Percentiles rank a stretch among this genome's conserved stretches.
These are phyloP conservation scores for Malurus alboscapulatus DNA, from an alignment of 2,113 vertebrate species.

Conservation along the genomic window DNA sequence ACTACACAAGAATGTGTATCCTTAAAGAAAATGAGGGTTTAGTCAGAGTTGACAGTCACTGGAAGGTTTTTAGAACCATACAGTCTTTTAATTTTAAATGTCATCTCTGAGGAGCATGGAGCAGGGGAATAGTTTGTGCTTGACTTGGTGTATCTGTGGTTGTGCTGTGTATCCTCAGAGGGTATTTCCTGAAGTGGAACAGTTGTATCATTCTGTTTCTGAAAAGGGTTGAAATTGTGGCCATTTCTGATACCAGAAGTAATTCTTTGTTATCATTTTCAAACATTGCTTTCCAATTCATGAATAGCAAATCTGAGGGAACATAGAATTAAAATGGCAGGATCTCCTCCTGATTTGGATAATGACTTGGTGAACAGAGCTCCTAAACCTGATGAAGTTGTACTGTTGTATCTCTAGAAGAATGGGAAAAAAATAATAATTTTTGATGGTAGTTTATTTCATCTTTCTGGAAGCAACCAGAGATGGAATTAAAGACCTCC, in stretches of 20 bases:
- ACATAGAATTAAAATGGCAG: background rate
- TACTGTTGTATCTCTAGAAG: background rate
- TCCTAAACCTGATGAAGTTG: background rate
- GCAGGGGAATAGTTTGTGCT: background rate
- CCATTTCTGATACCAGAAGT: background rate
- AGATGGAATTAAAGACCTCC: background rate
- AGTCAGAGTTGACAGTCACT: background rate
- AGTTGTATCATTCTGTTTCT: background rate
- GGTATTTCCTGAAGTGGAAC: background rate
- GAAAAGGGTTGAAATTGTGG: background rate
- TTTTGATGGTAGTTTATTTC: background rate
- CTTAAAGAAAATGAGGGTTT: background rate
- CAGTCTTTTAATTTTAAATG: conserved; percentile 1
- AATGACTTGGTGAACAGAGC: background rate
- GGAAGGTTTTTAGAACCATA: background rate
- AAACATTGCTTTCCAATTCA: background rate
- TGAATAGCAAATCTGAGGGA: background rate
- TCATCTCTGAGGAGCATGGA: background rate
- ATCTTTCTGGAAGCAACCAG: background rate
- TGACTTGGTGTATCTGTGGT: background rate
- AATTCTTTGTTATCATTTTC: background rate
- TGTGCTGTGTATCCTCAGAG: background rate
- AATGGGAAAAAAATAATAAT: background rate
- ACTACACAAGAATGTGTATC: background rate
- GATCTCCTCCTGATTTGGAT: background rate